Evolutionary conservation across 2,888 invertebrate genomes (phyloP), one percentile per base, ranked within the genome.

Genomic region (Dascillus cervinus): DNA sequence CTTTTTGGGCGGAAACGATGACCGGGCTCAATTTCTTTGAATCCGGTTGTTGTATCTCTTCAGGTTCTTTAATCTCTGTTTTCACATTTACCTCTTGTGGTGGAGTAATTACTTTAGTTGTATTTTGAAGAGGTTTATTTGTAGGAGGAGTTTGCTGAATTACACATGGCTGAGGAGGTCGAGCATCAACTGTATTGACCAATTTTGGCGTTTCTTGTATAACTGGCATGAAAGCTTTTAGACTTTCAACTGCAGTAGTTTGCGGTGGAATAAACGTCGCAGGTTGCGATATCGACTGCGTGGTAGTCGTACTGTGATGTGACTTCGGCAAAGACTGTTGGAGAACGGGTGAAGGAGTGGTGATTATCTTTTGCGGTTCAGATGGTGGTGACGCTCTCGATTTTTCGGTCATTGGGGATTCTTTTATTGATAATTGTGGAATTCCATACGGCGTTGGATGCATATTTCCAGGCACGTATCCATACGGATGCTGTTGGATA

Each of bases 201-300:
- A 53, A 12, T 37, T 53, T 47, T 5, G 58, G 53, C 2, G 59
- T 49, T 34, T 62, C 60, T 32, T 52, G 49, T 46, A 48, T 62
- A 44, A 53, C 63, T 39, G 37, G 59, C 49, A 52, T 58, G 45
- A 41, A 55, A 22, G 44, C 44, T 38, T 44, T 53, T 10, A 32
- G 24, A 3, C 32, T 32, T 15, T 45, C 40, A 20, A 37, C 13
- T n/a, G 31, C 21, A 19, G 29, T 28, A 44, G 47, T 26, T 33
- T 41, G 29, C 17, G 37, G 24, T 45, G 10, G 23, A 12, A 30
- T 35, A 10, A 35, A 29, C n/a, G 35, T 15, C 5, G 17, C 12
- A 2, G 9, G 5, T 6, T 22, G 29, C 3, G n/a, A n/a, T n/a
- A n/a, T n/a, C n/a, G n/a, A n/a, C n/a, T n/a, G n/a, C n/a, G n/a